phyloP scores from a whole-genome alignment of 2,113 vertebrate species.

The Amblyornis subalaris region DNA sequence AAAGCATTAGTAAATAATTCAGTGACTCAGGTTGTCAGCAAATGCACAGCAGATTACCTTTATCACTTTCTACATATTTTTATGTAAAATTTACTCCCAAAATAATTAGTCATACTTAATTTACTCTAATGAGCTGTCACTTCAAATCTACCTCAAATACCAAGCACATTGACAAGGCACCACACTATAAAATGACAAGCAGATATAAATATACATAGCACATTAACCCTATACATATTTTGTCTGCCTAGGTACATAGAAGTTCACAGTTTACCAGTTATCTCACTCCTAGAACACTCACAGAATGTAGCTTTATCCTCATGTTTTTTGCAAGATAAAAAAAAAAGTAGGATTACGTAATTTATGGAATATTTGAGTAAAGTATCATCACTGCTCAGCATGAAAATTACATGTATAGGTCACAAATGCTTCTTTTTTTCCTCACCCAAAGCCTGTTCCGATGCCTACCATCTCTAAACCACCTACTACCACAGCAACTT shows the following conservation, averaged over 20 bases:
- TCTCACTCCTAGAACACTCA: neutral
- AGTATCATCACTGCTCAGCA: neutral
- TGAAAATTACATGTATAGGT: neutral
- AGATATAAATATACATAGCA: neutral
- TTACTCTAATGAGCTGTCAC: neutral
- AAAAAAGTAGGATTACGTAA: neutral
- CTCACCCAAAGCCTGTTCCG: neutral
- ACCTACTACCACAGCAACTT: neutral
- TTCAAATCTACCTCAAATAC: slow-evolving; percentile 5
- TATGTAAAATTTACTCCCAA: neutral
- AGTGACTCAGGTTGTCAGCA: slow-evolving; percentile 11
- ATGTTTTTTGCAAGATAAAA: neutral
- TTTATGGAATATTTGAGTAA: neutral
- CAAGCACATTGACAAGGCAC: neutral
- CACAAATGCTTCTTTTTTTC: neutral
- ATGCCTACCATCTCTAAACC: neutral
- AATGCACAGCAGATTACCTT: slow-evolving; percentile 14
- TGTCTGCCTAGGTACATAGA: neutral
- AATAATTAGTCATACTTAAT: neutral
- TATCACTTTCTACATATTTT: neutral
- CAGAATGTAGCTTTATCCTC: neutral
- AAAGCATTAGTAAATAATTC: slow-evolving; percentile 69
- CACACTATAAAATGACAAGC: neutral
- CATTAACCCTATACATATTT: neutral
- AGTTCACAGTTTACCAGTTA: neutral